Evolutionary conservation across 2,797 vertebrate species (phyloP), one percentile per base, ranked within the genome.

Genomic region (Halcyon smyrnensis): DNA sequence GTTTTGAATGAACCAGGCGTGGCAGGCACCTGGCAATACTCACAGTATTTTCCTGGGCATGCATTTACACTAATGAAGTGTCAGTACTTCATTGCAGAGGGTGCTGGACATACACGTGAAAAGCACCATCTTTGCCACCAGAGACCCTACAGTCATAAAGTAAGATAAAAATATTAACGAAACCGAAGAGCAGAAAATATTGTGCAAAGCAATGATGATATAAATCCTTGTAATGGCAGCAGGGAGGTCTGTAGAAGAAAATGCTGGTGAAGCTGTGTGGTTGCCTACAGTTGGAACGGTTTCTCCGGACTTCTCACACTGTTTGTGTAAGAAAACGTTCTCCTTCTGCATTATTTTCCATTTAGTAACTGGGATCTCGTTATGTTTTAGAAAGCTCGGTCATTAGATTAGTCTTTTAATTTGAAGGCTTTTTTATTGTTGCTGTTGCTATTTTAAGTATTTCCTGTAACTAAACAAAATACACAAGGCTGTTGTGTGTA

Each of bases 201-300:
- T 59, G 32, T 37, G 21, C 39, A 60, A 70, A 73, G 17, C 25
- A 46, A 43, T 45, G 36, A 36, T 18, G 30, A 16, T 62, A 37
- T 39, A 73, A 93, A 43, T 82, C 43, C 37, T 56, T 67, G 39
- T 79, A 65, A 50, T 27, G 27, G 46, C 65, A 69, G 24, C 9
- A 74, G 51, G 67, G 19, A 39, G 51, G 16, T 62, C 12, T 39
- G 27, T 76, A 62, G 54, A 75, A 62, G 14, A 28, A 82, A 76
- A n/a, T 9, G 6, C 41, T 65, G 27, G 23, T 37, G 53, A 62
- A 39, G 27, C 57, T 75, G 18, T 0, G 0, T 54, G 17, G 39
- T 32, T 88, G 19, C 18, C 23, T 73, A 6, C 0, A 1, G 43
- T 30, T 85, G 51, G 25, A 89, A 39, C 25, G 0, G 1, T 48